Percentiles rank a stretch among this genome's conserved stretches.
Conservation (phyloP, 2,888 invertebrate genomes). For the Leptopterna dolabrata region DNA sequence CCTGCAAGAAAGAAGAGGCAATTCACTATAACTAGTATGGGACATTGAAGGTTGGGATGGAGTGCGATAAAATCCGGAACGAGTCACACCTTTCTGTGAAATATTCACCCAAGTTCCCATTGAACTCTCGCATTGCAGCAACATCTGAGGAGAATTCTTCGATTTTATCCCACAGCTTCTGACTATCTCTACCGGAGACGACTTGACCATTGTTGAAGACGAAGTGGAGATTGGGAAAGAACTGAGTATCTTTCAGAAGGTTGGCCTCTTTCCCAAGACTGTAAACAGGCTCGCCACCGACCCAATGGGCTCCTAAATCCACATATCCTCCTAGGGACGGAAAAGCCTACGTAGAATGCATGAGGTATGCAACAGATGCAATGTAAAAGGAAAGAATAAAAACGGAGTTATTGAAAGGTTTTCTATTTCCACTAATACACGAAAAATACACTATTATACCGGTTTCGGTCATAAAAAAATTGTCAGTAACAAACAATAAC, state of each 20-base stretch:
- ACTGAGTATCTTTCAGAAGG: neutral
- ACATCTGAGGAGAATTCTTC: constrained; percentile 25
- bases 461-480: too few relatives aligned
- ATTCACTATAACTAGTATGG: too few relatives aligned
- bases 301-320: constrained; percentile 53
- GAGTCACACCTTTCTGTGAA: constrained; percentile 35
- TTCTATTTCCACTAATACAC: too few relatives aligned
- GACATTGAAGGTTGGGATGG: too few relatives aligned
- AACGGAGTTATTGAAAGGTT: too few relatives aligned
- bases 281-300: constrained; percentile 44
- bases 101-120: constrained; percentile 45
- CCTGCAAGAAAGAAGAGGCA: neutral
- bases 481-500: too few relatives aligned
- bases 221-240: constrained; percentile 2
- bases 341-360: neutral
- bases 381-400: too few relatives aligned
- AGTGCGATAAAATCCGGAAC: too few relatives aligned
- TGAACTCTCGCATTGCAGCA: neutral
- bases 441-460: too few relatives aligned
- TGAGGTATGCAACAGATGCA: neutral
- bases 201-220: constrained; percentile 12
- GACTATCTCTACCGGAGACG: neutral
- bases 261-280: constrained; percentile 6
- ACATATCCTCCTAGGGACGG: constrained; percentile 23
- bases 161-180: neutral